Evolutionary conservation across 2,797 vertebrate species (phyloP).

Genomic region (Leptatherina wallacei): DNA sequence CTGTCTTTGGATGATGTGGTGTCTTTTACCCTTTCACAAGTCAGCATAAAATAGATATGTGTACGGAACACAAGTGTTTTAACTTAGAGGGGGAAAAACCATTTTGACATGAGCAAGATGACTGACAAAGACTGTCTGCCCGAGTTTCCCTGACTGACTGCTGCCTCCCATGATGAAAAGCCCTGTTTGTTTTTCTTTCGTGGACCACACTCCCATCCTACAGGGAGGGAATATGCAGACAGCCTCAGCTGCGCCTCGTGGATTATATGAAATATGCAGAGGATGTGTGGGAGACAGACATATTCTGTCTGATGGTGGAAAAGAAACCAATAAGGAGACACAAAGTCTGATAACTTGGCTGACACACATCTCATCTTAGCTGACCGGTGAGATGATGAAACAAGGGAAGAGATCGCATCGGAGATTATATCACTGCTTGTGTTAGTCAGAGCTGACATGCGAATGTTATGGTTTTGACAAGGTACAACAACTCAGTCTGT

Average conservation of each 20-base stretch:
- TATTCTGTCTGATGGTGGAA: conserved; percentile 66
- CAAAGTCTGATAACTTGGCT: conserved; percentile 64
- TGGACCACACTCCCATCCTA: conserved; percentile 59
- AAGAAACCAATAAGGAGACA: conserved; percentile 63
- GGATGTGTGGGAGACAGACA: conserved; percentile 73
- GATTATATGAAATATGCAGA: conserved; percentile 74
- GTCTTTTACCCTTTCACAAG: conserved; percentile 41
- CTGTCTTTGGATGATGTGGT: conserved; percentile 43
- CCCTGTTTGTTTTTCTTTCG: conserved; percentile 70
- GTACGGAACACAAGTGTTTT: conserved; percentile 46
- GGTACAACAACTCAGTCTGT: conserved; percentile 22
- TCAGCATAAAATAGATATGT: conserved; percentile 39
- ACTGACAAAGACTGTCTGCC: conserved; percentile 39
- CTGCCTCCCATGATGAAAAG: conserved; percentile 71
- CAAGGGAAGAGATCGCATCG: not conserved
- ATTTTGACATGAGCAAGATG: conserved; percentile 30
- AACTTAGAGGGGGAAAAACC: conserved; percentile 38
- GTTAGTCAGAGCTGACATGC: conserved; percentile 19
- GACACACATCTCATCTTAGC: conserved; percentile 39
- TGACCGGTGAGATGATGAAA: conserved; percentile 31
- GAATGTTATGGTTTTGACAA: conserved; percentile 31
- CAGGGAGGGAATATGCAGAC: conserved; percentile 54
- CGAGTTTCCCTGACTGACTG: conserved; percentile 47
- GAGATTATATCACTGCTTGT: not conserved
- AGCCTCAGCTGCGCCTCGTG: conserved; percentile 65